phyloP scores from a whole-genome alignment of 2,797 vertebrate species.

The Numenius phaeopus region DNA sequence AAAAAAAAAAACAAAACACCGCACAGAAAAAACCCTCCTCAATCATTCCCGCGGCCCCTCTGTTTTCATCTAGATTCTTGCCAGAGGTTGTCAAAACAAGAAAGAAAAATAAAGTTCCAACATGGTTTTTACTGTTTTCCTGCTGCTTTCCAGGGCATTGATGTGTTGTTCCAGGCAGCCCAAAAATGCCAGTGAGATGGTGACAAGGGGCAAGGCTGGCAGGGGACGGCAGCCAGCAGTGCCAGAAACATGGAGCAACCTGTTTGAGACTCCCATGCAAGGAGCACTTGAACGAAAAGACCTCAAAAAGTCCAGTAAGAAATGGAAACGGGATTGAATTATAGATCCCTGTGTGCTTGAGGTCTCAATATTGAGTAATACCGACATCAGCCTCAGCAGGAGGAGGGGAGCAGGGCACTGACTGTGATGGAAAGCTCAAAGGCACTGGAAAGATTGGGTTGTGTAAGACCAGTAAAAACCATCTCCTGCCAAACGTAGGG shows the following conservation, averaged over 20 bases:
- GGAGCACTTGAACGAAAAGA: background rate
- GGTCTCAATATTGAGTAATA: background rate
- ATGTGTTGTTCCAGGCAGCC: background rate
- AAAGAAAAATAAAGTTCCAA: constrained; percentile 41
- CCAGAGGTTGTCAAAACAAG: constrained; percentile 66
- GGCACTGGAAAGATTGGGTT: background rate
- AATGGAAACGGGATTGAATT: background rate
- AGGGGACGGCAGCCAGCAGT: background rate
- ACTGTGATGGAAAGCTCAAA: background rate
- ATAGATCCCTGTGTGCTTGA: background rate
- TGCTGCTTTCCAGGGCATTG: background rate
- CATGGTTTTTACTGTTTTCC: constrained; percentile 7
- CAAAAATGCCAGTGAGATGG: background rate
- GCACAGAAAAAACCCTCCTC: constrained; percentile 33
- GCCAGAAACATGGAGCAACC: background rate
- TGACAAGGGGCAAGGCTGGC: background rate
- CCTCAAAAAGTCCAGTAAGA: background rate
- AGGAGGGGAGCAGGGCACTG: background rate
- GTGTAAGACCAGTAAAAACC: background rate
- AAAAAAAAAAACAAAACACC: background rate
- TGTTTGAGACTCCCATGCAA: background rate
- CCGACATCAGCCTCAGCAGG: background rate
- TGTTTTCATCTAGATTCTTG: constrained; percentile 57
- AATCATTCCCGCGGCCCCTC: constrained; percentile 26
- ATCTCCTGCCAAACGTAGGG: background rate